Base-by-base conservation (phyloP, 1,140 invertebrate genomes). In the Lasaia peninsularis region DNA sequence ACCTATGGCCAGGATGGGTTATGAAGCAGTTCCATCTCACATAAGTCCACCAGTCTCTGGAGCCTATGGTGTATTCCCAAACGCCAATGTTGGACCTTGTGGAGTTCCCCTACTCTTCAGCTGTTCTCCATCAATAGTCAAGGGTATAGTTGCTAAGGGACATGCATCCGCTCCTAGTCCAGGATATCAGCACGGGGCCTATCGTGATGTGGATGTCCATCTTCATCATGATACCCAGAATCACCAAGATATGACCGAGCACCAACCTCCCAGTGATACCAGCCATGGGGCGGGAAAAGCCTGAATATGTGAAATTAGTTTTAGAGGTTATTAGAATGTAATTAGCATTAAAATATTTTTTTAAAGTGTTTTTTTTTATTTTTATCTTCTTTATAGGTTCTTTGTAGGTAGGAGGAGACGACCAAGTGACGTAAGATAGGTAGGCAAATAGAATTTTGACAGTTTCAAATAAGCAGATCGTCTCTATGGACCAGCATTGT, bases 101-200 rank as follows among this genome's bases (percentile, higher is more conserved):
- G 76, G 66, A 37, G 65, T 83, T 6, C 85, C 85, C 0, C 68
- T 88, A 5, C 66, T 86, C 14, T 72, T 88, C 44, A 84, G 79
- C 49, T 88, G 84, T 56, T 71, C 82, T 0, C 82, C 84, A 0
- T 70, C 74, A 0, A 73, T 87, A 44, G 69, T 75, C 0, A 61
- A 71, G 5, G 80, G 80, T 2, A 62, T 58, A 5, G 56, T 85
- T 8, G 62, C 75, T n/a, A 68, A 69, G 8, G 20, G 65, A 6
- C 62, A 65, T 12, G 55, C 66, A 54, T 68, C 16, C 52, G 52
- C 33, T 11, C 52, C 8, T 67, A 69, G n/a, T 11, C 10, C 35
- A 35, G 20, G 18, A 21, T 48, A 48, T n/a, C 44, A 48, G 2
- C 44, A 16, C 2, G 37, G 62, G 24, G 58, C 52, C 0, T 80